Evolutionary conservation across 2,888 invertebrate species (phyloP), one percentile per base, ranked within the genome.

Genomic region (Erynnis tages): DNA sequence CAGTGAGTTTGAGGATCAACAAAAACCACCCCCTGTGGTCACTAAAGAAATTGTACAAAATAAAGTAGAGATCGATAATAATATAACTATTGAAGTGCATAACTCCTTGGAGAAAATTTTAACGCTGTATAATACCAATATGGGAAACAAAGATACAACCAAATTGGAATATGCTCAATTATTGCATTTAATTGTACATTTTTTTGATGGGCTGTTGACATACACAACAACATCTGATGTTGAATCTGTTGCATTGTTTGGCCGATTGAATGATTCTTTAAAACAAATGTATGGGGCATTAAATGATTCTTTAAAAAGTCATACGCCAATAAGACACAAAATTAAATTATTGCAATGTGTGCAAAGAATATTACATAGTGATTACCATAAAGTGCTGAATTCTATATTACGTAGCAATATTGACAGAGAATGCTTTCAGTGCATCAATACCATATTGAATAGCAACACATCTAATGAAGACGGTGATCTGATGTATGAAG

Each of bases 1-100:
- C 40, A 79, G 76, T 58, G 80, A 80, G 61, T 88, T 89, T 58
- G 79, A 85, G 69, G 58, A 71, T 25, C 65, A 75, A 19, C 23
- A 34, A 19, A n/a, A 45, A 23, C 4, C 16, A 8, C 35, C 10
- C n/a, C 21, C 55, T 13, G n/a, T n/a, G n/a, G 8, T 1, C 13
- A n/a, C 50, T 47, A 54, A 58, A 47, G 40, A 27, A 45, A 30
- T 10, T 1, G 5, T 32, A 17, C 19, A 16, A 46, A 47, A 11
- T 62, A 69, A 55, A 23, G 52, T 58, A 5, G 61, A 65, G 48
- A 37, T 58, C 2, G 55, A 59, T 44, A 54, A 67, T 17, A 78
- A 76, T 54, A 57, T 74, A 17, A 68, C 71, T 54, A 23, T 44
- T 34, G 65, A 71, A 34, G 57, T 80, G 49, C 55, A 67, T 23